Conservation (phyloP, 2,113 vertebrate genomes). For the Malurus alboscapulatus region DNA sequence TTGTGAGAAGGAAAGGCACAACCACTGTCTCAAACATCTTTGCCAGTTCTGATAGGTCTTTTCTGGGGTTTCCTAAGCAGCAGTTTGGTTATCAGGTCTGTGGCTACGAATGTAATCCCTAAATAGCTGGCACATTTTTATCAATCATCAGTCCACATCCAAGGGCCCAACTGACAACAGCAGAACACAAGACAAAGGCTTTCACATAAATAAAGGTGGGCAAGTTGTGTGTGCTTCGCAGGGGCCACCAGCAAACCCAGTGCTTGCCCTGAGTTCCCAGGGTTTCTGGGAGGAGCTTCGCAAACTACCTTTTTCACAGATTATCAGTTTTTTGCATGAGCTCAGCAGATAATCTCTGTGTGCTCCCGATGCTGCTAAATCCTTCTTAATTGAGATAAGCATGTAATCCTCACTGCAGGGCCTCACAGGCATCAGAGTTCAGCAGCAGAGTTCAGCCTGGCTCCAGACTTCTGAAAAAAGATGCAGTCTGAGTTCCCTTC, state of each 20-base stretch:
- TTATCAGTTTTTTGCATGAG: neutral
- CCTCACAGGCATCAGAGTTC: neutral
- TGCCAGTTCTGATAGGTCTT: neutral
- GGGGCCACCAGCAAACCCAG: neutral
- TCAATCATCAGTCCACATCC: neutral
- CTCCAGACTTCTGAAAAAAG: neutral
- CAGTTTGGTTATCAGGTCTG: neutral
- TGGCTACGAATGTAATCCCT: neutral
- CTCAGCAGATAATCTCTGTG: neutral
- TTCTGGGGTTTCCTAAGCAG: neutral
- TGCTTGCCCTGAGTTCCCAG: rapidly evolving
- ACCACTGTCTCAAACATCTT: neutral
- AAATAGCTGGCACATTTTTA: neutral
- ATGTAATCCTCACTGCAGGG: neutral
- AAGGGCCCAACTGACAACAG: neutral
- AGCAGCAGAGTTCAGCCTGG: neutral
- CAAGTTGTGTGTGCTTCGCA: neutral
- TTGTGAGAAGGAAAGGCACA: neutral
- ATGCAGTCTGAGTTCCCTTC: neutral
- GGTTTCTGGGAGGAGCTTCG: neutral
- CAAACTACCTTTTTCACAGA: neutral
- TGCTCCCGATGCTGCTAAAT: neutral
- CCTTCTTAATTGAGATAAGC: neutral
- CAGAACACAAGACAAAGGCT: neutral
- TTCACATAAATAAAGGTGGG: neutral